phyloP scores from a whole-genome alignment of 2,113 vertebrate genomes.

The Sceloporus undulatus region DNA sequence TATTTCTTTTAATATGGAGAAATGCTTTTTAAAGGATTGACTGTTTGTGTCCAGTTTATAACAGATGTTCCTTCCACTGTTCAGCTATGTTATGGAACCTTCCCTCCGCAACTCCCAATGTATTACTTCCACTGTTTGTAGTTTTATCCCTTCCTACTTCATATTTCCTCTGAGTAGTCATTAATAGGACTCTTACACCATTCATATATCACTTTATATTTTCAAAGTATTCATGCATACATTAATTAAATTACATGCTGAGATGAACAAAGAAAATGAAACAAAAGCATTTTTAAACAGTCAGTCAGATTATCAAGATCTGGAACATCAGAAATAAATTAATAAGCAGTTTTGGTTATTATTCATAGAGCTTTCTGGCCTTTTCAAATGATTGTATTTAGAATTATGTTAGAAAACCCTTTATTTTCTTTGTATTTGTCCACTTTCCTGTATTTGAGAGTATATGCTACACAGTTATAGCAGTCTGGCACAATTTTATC shows the following conservation, averaged over 20 bases:
- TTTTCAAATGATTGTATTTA: constrained; percentile 33
- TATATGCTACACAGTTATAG: not conserved
- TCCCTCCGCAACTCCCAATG: constrained; percentile 18
- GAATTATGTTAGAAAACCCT: not conserved
- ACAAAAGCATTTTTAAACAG: constrained; percentile 65
- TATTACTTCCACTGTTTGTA: constrained; percentile 28
- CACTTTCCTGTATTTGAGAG: not conserved
- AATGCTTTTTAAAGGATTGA: not conserved
- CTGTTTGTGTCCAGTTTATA: not conserved
- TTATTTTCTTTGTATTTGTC: not conserved
- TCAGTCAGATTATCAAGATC: constrained; percentile 66
- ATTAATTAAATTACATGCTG: constrained; percentile 71
- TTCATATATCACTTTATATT: constrained; percentile 52
- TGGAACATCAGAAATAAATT: constrained; percentile 69
- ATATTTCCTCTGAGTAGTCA: constrained; percentile 40
- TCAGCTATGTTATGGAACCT: not conserved
- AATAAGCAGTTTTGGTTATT: constrained; percentile 66
- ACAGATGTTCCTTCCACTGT: constrained; percentile 27
- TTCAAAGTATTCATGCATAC: constrained; percentile 61
- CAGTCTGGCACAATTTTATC: too few species aligned
- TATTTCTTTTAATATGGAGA: too few species aligned
- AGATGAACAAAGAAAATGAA: constrained; percentile 68
- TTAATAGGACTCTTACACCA: constrained; percentile 59
- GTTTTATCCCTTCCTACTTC: constrained; percentile 42
- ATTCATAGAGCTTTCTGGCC: constrained; percentile 61